Evolutionary conservation across 2,113 vertebrate genomes (phyloP).

Genomic region (Phoxinus phoxinus): DNA sequence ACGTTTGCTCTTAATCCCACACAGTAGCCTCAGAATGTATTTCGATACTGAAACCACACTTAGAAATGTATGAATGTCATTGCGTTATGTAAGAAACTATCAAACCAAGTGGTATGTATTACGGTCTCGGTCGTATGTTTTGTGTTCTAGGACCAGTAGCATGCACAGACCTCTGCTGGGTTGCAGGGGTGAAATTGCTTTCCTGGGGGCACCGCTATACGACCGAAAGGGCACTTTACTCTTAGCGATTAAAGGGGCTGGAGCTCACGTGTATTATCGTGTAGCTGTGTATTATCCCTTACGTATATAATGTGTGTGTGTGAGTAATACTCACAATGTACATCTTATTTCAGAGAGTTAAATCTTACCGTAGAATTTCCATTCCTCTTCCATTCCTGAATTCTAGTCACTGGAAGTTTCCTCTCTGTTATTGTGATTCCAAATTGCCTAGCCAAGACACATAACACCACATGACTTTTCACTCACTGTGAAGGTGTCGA

Average conservation of each 20-base stretch:
- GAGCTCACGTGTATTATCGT: too few relatives aligned
- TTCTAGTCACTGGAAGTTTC: constrained; percentile 11
- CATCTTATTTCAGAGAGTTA: not conserved
- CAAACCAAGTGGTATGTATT: not conserved
- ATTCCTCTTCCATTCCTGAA: not conserved
- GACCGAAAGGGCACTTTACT: too few relatives aligned
- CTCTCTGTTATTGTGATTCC: constrained; percentile 26
- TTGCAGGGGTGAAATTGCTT: too few relatives aligned
- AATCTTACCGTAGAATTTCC: not conserved
- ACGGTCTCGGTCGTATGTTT: too few relatives aligned
- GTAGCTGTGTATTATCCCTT: too few relatives aligned
- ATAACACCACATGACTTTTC: constrained; percentile 27
- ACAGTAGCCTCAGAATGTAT: not conserved
- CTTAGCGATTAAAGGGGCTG: too few relatives aligned
- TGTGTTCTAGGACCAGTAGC: too few relatives aligned
- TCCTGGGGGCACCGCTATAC: too few relatives aligned
- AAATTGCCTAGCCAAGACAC: constrained; percentile 35
- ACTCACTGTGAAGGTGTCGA: constrained; percentile 20
- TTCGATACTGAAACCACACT: not conserved
- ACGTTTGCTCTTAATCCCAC: not conserved
- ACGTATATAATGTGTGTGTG: not conserved
- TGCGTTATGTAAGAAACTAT: not conserved
- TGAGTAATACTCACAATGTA: not conserved
- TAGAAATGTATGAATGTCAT: not conserved
- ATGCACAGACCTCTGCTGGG: too few relatives aligned